Evolutionary conservation across 2,113 vertebrate genomes (phyloP).

Genomic region (Tenrec ecaudatus): DNA sequence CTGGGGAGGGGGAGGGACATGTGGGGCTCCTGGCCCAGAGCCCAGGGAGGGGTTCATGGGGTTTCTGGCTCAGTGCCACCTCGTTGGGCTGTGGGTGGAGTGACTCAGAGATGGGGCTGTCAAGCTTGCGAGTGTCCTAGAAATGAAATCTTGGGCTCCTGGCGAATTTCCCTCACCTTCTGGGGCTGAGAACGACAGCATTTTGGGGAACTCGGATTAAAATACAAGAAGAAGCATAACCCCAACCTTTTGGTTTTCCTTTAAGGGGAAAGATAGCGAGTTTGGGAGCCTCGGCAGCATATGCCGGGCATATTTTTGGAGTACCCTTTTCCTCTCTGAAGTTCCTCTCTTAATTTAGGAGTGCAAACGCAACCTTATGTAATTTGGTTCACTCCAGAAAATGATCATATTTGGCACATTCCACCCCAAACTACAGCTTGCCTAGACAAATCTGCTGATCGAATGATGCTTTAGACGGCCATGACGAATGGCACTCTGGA

Average conservation of each 20-base stretch:
- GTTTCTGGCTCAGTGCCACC: background rate
- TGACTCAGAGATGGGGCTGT: slow-evolving; percentile 55
- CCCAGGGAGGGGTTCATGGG: too few species aligned
- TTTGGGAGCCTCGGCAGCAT: slow-evolving; percentile 65
- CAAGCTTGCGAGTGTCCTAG: slow-evolving; percentile 8
- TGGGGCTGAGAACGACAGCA: slow-evolving; percentile 37
- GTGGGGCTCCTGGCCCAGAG: background rate
- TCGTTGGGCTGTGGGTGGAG: background rate
- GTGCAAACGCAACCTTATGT: slow-evolving; percentile 67
- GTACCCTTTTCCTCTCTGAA: slow-evolving; percentile 66
- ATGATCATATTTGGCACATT: slow-evolving; percentile 67
- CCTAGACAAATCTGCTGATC: slow-evolving; percentile 63
- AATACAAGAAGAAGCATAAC: slow-evolving; percentile 23
- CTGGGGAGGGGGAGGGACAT: too few species aligned
- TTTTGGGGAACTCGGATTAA: slow-evolving; percentile 59
- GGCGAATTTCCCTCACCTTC: slow-evolving; percentile 47
- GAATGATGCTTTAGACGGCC: slow-evolving; percentile 42
- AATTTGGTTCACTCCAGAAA: slow-evolving; percentile 65
- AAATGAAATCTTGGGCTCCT: slow-evolving; percentile 1
- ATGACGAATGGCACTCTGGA: slow-evolving; percentile 5
- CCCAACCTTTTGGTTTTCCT: slow-evolving; percentile 64
- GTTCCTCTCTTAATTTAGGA: slow-evolving; percentile 67
- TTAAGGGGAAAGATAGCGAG: slow-evolving; percentile 60
- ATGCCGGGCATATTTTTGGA: slow-evolving; percentile 73
- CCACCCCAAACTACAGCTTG: slow-evolving; percentile 73